phyloP scores from a whole-genome alignment of 2,888 invertebrate genomes.

The Tenthredo mesomela region DNA sequence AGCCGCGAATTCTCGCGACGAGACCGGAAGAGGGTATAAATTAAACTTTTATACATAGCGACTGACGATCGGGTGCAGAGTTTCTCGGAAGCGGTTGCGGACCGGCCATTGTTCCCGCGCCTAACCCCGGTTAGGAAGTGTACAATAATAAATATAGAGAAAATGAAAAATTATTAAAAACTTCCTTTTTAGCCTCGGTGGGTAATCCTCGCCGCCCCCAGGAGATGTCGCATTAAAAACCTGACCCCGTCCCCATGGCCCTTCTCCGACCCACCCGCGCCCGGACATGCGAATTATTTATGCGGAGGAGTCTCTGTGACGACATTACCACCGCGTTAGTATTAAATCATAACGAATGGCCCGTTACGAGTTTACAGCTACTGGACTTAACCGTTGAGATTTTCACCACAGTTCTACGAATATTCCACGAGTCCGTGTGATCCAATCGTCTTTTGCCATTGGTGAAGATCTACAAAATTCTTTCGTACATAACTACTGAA shows the following conservation, averaged over 20 bases:
- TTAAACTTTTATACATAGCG: conserved; percentile 73
- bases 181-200: conserved; percentile 76
- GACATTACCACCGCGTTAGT: conserved; percentile 78
- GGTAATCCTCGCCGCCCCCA: conserved; percentile 76
- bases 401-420: conserved; percentile 67
- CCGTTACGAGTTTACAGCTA: conserved; percentile 69
- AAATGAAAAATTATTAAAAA: conserved; percentile 79
- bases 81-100: conserved; percentile 48
- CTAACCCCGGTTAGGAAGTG: conserved; percentile 75
- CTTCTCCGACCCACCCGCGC: conserved; percentile 60
- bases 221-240: conserved; percentile 78
- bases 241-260: conserved; percentile 63
- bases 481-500: not conserved
- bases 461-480: not conserved
- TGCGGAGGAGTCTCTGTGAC: conserved; percentile 77
- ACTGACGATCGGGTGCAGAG: conserved; percentile 63
- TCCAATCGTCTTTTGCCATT: conserved; percentile 42
- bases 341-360: conserved; percentile 78
- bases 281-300: conserved; percentile 78
- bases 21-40: conserved; percentile 64
- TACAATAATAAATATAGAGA: conserved; percentile 78
- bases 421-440: conserved; percentile 62
- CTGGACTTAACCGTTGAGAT: conserved; percentile 40
- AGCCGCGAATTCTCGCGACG: not conserved
- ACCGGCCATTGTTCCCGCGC: conserved; percentile 73